A percentile compares a stretch with the other conserved stretches of the same genome.
Evolutionary conservation across 2,113 vertebrate species (phyloP).

Genomic region (Melierax canorus): DNA sequence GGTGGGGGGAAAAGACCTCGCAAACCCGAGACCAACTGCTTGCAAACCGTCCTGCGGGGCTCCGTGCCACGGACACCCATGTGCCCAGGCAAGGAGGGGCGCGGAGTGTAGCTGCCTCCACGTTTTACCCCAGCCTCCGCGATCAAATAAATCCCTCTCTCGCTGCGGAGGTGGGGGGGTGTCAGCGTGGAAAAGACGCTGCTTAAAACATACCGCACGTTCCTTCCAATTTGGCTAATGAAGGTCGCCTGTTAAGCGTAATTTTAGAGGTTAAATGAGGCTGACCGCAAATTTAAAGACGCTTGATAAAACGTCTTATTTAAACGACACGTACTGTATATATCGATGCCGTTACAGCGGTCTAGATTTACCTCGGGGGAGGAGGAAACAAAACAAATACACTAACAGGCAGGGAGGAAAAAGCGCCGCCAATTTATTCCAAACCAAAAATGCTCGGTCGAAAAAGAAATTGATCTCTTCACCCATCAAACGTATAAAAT

Average conservation of each 20-base stretch:
- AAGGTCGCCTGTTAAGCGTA: background rate
- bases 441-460: background rate
- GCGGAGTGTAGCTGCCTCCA: background rate
- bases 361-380: background rate
- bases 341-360: background rate
- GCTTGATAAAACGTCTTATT: constrained; percentile 26
- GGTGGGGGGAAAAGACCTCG: background rate
- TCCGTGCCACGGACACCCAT: background rate
- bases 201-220: background rate
- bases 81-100: background rate
- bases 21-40: background rate
- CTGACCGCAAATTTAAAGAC: constrained; percentile 23
- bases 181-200: background rate
- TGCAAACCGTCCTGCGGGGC: background rate
- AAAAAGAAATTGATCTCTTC: constrained; percentile 28
- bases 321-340: background rate
- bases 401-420: background rate
- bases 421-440: background rate
- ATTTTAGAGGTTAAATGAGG: constrained; percentile 44
- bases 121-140: background rate
- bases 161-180: too few relatives aligned
- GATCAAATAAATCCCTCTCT: background rate
- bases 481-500: constrained; percentile 34
- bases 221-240: constrained; percentile 5
- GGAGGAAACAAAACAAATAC: constrained; percentile 14